These are phyloP conservation scores for Tribolium madens DNA, from an alignment of 1,140 invertebrate genomes.

Conservation along the genomic window DNA sequence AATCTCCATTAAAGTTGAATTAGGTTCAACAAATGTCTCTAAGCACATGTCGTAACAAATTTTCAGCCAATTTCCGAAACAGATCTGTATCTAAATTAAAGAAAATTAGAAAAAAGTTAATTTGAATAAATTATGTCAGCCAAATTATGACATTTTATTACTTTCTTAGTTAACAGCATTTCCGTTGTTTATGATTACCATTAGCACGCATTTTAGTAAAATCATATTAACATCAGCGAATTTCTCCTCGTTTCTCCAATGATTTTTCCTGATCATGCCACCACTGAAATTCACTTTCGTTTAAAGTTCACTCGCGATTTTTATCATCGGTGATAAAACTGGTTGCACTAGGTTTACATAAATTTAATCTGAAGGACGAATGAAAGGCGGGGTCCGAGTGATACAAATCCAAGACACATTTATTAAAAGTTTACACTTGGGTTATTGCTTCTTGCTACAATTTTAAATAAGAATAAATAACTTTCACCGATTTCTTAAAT, in stretches of 20 bases:
- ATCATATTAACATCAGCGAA: not conserved
- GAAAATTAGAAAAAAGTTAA: not conserved
- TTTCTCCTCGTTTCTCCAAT: conserved; percentile 16
- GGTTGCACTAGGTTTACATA: conserved; percentile 19
- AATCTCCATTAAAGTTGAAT: conserved; percentile 1
- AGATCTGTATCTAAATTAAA: no score
- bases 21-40: conserved; percentile 3
- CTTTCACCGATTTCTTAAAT: conserved; percentile 24
- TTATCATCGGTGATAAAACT: conserved; percentile 3
- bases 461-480: conserved; percentile 26
- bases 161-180: conserved; percentile 5
- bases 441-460: conserved; percentile 9
- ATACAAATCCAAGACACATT: conserved; percentile 8
- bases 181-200: conserved; percentile 26
- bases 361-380: conserved; percentile 29
- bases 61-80: not conserved
- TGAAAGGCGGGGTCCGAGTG: conserved; percentile 24
- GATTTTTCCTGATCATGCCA: not conserved
- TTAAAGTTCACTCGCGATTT: not conserved
- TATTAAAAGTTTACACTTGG: conserved; percentile 30
- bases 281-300: conserved; percentile 5
- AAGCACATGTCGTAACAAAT: not conserved
- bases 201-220: conserved; percentile 6
- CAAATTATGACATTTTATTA: not conserved
- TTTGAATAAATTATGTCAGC: not conserved